These are phyloP conservation scores for Tychaedon coryphoeus DNA, from an alignment of 2,113 vertebrate species.

Conservation along the genomic window DNA sequence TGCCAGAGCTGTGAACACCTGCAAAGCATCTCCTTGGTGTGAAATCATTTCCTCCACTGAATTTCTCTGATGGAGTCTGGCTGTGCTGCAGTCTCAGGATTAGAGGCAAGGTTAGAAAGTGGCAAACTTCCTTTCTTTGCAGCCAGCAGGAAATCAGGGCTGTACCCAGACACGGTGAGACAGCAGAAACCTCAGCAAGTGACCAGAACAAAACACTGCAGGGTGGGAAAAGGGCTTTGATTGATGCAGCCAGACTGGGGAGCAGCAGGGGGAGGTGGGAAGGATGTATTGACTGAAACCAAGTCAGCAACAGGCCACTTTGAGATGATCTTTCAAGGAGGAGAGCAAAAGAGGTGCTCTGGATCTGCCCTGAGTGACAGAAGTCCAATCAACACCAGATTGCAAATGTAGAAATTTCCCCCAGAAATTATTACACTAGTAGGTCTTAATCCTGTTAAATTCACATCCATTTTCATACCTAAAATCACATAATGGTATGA, in stretches of 20 bases:
- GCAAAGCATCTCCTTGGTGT: not conserved
- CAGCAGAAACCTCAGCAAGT: not conserved
- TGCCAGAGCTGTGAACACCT: conserved; percentile 36
- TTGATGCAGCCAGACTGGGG: not conserved
- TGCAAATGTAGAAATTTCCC: not conserved
- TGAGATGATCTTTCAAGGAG: not conserved
- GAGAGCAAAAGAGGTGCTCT: not conserved
- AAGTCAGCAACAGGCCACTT: not conserved
- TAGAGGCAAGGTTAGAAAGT: not conserved
- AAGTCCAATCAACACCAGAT: not conserved
- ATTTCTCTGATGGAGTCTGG: not conserved
- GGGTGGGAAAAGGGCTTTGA: not conserved
- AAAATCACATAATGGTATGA: not conserved
- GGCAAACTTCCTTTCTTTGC: not conserved
- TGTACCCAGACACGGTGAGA: not conserved
- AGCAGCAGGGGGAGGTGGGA: not conserved
- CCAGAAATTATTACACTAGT: not conserved
- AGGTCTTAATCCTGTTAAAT: not conserved
- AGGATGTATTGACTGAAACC: not conserved
- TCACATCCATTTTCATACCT: not conserved
- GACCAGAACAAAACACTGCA: not conserved
- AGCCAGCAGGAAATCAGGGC: not conserved
- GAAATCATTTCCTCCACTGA: not conserved
- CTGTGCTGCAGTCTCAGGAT: not conserved
- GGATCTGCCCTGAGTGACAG: not conserved